Percentiles rank a stretch among this genome's conserved stretches.
phyloP scores from a whole-genome alignment of 37 sponge, comb jelly and placozoan genomes.

The Geodia barretti region DNA sequence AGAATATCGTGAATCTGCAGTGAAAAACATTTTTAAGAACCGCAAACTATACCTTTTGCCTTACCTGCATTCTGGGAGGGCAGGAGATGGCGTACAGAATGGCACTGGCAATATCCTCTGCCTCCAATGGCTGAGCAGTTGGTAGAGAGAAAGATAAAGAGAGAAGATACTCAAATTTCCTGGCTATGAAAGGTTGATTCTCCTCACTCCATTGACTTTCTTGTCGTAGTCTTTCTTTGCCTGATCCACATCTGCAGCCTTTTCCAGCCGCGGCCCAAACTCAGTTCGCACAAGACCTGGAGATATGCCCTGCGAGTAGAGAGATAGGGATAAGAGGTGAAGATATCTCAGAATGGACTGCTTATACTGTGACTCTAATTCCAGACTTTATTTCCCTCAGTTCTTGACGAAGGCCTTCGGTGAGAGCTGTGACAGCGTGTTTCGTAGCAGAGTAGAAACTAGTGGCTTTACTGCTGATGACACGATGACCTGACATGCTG shows the following conservation, averaged over 20 bases:
- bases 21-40: not conserved
- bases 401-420: slow-evolving; percentile 75
- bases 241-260: slow-evolving; percentile 34
- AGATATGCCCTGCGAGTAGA: slow-evolving; percentile 55
- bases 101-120: slow-evolving; percentile 67
- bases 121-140: slow-evolving; percentile 59
- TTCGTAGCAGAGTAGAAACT: slow-evolving; percentile 79
- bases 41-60: not conserved
- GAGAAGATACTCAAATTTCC: not conserved
- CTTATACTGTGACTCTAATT: slow-evolving; percentile 73
- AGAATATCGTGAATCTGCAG: slow-evolving; percentile 36
- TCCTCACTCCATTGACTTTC: not conserved
- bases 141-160: not conserved
- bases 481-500: slow-evolving; percentile 76
- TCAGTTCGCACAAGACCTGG: slow-evolving; percentile 82
- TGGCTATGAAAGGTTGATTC: too few species aligned
- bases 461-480: not conserved
- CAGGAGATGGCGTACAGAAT: slow-evolving; percentile 68
- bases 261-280: slow-evolving; percentile 40
- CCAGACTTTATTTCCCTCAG: slow-evolving; percentile 70
- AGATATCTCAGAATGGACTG: not conserved
- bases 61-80: slow-evolving; percentile 67
- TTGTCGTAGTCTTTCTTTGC: slow-evolving; percentile 43
- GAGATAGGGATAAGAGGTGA: not conserved
- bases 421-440: slow-evolving; percentile 80